Conservation (phyloP, 2,113 vertebrate genomes). For the Rhinopithecus roxellana region DNA sequence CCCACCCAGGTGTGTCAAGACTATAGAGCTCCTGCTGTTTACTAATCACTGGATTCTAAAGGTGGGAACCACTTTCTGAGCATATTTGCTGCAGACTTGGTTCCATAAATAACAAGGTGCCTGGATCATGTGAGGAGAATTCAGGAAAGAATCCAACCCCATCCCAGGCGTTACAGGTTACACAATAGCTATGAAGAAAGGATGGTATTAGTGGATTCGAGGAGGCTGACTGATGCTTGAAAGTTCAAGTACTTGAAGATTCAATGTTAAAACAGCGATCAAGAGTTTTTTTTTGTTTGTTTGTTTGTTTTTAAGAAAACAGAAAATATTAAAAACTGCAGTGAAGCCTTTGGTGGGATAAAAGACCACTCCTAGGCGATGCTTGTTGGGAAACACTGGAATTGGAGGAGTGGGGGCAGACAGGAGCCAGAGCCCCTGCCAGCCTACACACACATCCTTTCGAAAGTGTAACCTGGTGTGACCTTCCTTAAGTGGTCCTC, state of each 20-base stretch:
- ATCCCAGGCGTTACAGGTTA: neutral
- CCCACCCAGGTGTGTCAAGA: neutral
- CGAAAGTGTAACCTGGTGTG: neutral
- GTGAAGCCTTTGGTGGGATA: neutral
- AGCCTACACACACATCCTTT: neutral
- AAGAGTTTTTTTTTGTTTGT: too few relatives aligned
- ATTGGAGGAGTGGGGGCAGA: neutral
- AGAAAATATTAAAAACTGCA: neutral
- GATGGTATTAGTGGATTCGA: neutral
- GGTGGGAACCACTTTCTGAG: neutral
- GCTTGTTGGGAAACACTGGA: neutral
- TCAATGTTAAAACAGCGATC: neutral
- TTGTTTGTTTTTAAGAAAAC: constrained; percentile 38
- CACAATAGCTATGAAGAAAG: neutral
- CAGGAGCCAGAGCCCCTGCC: neutral
- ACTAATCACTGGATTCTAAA: neutral
- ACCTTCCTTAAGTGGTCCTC: constrained; percentile 19
- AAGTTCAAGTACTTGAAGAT: neutral
- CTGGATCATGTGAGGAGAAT: neutral
- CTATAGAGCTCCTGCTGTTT: neutral
- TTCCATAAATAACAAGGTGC: neutral
- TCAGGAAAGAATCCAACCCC: neutral
- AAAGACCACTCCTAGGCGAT: neutral
- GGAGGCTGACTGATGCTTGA: neutral
- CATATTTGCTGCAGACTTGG: neutral